These are phyloP conservation scores for Balanococcus diminutus DNA, from an alignment of 2,888 invertebrate species.

Conservation along the genomic window DNA sequence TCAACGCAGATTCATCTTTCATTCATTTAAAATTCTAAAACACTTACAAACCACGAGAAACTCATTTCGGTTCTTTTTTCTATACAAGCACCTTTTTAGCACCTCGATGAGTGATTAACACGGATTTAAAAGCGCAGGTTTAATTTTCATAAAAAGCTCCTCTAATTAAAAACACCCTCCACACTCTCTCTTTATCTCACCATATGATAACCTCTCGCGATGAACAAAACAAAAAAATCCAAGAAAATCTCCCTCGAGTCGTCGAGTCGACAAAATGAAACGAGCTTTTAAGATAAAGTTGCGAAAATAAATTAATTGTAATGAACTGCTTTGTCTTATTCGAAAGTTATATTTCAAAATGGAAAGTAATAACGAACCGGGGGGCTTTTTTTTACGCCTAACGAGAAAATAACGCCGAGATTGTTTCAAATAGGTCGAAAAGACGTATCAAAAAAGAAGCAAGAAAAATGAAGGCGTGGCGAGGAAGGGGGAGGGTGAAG, in stretches of 20 bases:
- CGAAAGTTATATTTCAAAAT: conserved; percentile 10
- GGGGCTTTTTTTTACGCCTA: neutral
- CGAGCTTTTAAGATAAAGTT: conserved; percentile 42
- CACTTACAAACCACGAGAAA: neutral
- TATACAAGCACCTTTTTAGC: neutral
- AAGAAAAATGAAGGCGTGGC: neutral
- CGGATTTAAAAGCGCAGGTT: neutral
- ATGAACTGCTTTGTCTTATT: conserved; percentile 32
- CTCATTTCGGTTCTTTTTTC: neutral
- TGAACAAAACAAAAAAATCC: neutral
- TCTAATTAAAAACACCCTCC: neutral
- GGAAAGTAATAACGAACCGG: conserved; percentile 13
- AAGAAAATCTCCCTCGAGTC: neutral
- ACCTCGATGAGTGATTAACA: neutral
- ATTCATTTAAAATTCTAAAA: neutral
- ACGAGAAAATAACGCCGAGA: conserved; percentile 32
- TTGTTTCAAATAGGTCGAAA: conserved; percentile 26
- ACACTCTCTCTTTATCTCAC: neutral
- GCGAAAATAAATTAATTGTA: conserved; percentile 38
- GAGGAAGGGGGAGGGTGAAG: neutral
- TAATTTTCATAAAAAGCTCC: neutral
- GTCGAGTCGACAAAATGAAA: neutral
- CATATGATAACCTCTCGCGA: too few relatives aligned
- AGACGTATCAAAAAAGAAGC: neutral
- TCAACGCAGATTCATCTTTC: neutral